Evolutionary conservation across 2,797 vertebrate species (phyloP).

Genomic region (Argentina silus): DNA sequence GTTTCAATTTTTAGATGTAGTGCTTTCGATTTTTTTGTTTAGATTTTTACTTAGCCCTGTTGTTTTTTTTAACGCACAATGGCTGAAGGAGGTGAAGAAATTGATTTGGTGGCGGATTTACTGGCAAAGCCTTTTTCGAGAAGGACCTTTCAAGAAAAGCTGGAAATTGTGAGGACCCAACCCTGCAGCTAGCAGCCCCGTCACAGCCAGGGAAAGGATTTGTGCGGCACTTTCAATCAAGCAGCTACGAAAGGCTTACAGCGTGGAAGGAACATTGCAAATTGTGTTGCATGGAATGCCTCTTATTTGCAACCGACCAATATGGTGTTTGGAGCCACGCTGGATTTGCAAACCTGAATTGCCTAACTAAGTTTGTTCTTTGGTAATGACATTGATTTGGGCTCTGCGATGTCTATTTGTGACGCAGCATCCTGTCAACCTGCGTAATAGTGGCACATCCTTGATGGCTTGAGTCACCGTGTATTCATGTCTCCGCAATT

Average conservation of each 20-base stretch:
- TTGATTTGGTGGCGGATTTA: background rate
- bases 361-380: too few relatives aligned
- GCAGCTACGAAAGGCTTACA: background rate
- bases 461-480: too few relatives aligned
- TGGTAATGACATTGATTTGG: too few relatives aligned
- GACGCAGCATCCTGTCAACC: too few relatives aligned
- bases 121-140: background rate
- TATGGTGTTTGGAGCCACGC: background rate
- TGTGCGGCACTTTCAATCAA: background rate
- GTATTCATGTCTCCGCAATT: too few relatives aligned
- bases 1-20: background rate
- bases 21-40: too few relatives aligned
- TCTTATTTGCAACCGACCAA: background rate
- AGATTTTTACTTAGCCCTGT: too few relatives aligned
- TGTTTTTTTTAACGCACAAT: background rate
- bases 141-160: background rate
- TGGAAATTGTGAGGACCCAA: too few relatives aligned
- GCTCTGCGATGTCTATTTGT: too few relatives aligned
- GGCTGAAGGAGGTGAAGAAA: background rate
- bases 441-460: too few relatives aligned
- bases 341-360: background rate
- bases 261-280: background rate
- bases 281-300: background rate
- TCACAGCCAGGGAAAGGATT: too few relatives aligned
- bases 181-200: too few relatives aligned